A percentile compares a stretch with the other conserved stretches of the same genome.
phyloP scores from a whole-genome alignment of 2,797 vertebrate genomes.

The Artibeus jamaicensis region DNA sequence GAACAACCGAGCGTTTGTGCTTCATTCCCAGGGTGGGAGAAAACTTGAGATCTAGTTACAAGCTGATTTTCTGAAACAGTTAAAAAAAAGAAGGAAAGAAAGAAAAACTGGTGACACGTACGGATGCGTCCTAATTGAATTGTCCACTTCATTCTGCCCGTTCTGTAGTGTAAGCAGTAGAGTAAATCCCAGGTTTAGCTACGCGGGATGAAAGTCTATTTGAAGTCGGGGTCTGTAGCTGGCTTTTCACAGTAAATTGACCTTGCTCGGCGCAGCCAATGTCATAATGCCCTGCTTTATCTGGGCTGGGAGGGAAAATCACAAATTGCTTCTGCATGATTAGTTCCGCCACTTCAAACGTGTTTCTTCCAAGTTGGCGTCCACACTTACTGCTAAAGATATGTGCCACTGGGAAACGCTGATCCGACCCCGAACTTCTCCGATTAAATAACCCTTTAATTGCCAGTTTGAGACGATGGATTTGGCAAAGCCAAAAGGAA shows the following conservation, averaged over 20 bases:
- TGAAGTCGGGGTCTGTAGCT: conserved; percentile 84
- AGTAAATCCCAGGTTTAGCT: conserved; percentile 80
- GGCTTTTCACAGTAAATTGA: conserved; percentile 89
- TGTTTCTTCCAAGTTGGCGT: conserved; percentile 86
- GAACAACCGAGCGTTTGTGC: not conserved
- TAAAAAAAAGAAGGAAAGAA: not conserved
- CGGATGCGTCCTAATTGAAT: conserved; percentile 72
- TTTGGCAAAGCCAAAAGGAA: not conserved
- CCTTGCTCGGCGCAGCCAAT: conserved; percentile 83
- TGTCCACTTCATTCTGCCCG: conserved; percentile 75
- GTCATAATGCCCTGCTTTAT: conserved; percentile 87
- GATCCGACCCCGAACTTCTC: conserved; percentile 80
- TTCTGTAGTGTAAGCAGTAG: conserved; percentile 71
- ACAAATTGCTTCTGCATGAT: conserved; percentile 88
- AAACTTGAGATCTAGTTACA: conserved; percentile 68
- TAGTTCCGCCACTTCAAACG: conserved; percentile 88
- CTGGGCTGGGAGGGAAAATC: conserved; percentile 84
- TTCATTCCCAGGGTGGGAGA: conserved; percentile 26
- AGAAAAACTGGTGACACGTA: conserved; percentile 48
- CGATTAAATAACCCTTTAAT: conserved; percentile 84
- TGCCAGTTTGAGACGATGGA: conserved; percentile 44
- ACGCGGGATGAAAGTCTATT: conserved; percentile 83
- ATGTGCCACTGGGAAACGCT: conserved; percentile 82
- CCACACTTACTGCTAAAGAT: conserved; percentile 85
- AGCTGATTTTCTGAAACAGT: conserved; percentile 69